phyloP scores from a whole-genome alignment of 2,113 vertebrate genomes.

The Platichthys flesus region DNA sequence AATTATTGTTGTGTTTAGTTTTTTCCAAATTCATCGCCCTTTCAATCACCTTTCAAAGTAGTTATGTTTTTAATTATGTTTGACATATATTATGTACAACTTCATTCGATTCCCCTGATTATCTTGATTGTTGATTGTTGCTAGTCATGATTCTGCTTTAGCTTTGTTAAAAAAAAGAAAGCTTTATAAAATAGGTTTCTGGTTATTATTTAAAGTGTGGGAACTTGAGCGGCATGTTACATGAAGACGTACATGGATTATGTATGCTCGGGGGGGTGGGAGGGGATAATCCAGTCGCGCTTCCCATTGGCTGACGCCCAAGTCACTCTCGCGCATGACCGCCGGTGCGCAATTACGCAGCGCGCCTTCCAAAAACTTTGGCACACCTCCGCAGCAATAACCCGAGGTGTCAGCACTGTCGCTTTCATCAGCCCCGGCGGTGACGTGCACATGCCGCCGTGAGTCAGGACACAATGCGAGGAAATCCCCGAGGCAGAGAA shows the following conservation, averaged over 20 bases:
- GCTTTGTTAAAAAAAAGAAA: too few species aligned
- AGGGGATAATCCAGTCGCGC: neutral
- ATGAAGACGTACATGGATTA: neutral
- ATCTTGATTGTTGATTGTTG: too few species aligned
- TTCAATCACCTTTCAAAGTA: too few species aligned
- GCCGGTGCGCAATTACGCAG: constrained; percentile 51
- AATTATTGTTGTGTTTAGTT: too few species aligned
- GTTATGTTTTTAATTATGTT: too few species aligned
- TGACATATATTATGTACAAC: too few species aligned
- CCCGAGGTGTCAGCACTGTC: constrained; percentile 38
- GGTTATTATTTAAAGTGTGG: too few species aligned
- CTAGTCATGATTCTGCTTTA: too few species aligned
- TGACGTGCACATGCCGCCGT: constrained; percentile 59
- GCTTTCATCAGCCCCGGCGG: constrained; percentile 24
- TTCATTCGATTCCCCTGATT: too few species aligned
- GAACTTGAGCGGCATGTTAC: too few species aligned
- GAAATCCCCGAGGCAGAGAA: constrained; percentile 75
- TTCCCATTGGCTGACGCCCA: constrained; percentile 48
- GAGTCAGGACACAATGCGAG: constrained; percentile 65
- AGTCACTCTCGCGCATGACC: constrained; percentile 53
- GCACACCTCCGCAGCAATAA: constrained; percentile 40
- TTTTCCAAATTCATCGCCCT: too few species aligned
- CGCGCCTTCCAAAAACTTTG: constrained; percentile 25
- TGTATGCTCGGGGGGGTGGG: neutral
- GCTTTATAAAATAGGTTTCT: too few species aligned